A percentile compares a stretch with the other conserved stretches of the same genome.
Evolutionary conservation across 2,113 vertebrate genomes (phyloP).

Genomic region (Dissostichus mawsoni): DNA sequence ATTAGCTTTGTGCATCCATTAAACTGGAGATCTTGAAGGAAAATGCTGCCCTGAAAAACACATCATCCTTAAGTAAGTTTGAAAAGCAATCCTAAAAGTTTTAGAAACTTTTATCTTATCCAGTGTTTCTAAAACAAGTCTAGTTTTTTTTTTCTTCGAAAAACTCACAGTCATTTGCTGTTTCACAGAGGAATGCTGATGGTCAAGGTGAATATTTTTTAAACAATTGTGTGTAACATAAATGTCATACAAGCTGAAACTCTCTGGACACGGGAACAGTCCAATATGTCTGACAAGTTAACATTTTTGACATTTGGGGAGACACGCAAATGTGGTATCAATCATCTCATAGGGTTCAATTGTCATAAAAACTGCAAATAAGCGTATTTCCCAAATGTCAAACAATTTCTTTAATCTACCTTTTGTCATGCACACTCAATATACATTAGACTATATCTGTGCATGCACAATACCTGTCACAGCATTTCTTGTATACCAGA

Average conservation of each 20-base stretch:
- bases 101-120: background rate
- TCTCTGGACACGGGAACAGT: too few relatives aligned
- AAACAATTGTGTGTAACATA: too few relatives aligned
- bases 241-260: too few relatives aligned
- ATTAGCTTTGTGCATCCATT: slow-evolving; percentile 59
- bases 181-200: slow-evolving; percentile 31
- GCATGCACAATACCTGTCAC: background rate
- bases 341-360: background rate
- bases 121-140: slow-evolving; percentile 25
- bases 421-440: background rate
- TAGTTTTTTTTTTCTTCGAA: background rate
- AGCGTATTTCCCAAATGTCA: background rate
- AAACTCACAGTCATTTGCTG: slow-evolving; percentile 9
- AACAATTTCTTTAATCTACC: background rate
- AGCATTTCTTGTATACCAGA: too few relatives aligned
- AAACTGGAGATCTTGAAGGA: slow-evolving; percentile 53
- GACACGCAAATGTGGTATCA: background rate
- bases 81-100: slow-evolving; percentile 31
- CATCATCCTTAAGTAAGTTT: slow-evolving; percentile 14
- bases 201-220: background rate
- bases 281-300: background rate
- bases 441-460: background rate
- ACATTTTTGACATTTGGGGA: too few relatives aligned
- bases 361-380: background rate
- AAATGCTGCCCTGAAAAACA: slow-evolving; percentile 39